Conservation (phyloP, 1,140 invertebrate species). For the Zaprionus taronus region DNA sequence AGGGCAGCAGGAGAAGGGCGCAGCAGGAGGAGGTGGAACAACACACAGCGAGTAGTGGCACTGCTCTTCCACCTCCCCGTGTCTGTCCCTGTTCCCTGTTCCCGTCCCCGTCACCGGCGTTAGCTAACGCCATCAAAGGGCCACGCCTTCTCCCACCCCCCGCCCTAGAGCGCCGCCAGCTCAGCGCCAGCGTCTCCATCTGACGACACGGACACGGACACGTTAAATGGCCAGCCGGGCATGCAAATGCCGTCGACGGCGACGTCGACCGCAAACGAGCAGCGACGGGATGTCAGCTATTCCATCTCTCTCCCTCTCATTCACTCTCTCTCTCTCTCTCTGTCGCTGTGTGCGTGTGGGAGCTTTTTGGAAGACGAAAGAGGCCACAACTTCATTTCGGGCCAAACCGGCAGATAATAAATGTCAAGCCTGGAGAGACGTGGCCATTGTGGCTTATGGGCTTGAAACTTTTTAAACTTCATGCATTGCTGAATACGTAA, state of each 20-base stretch:
- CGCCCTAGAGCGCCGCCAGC: neutral
- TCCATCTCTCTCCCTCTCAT: neutral
- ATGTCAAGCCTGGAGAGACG: constrained; percentile 75
- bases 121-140: constrained; percentile 62
- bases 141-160: constrained; percentile 8
- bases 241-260: constrained; percentile 67
- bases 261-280: constrained; percentile 45
- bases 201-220: constrained; percentile 41
- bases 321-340: constrained; percentile 13
- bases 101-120: too few species aligned
- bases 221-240: constrained; percentile 63
- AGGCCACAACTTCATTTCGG: constrained; percentile 55
- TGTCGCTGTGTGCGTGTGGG: constrained; percentile 9
- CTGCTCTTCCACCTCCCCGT: too few species aligned
- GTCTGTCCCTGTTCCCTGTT: too few species aligned
- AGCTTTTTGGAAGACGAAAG: constrained; percentile 33
- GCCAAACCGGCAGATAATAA: constrained; percentile 70
- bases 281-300: constrained; percentile 52
- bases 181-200: neutral
- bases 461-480: constrained; percentile 74
- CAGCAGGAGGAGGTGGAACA: neutral
- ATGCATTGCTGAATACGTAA: constrained; percentile 68
- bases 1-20: neutral
- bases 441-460: constrained; percentile 78
- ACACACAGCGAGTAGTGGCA: too few species aligned